Conservation (phyloP, 2,888 invertebrate genomes). For the Calliphora vomitoria region DNA sequence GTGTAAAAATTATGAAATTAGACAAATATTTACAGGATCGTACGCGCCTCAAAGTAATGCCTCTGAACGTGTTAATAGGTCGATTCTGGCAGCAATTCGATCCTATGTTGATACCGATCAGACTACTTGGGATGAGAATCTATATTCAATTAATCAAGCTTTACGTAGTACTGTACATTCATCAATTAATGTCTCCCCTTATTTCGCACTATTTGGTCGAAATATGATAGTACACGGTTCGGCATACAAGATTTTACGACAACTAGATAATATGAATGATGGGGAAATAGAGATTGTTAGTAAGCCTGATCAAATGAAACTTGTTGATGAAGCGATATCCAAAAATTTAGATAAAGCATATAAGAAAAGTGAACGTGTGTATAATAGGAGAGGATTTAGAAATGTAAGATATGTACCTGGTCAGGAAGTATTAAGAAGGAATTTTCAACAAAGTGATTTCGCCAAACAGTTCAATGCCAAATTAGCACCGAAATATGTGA, state of each 20-base stretch:
- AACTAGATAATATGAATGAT: neutral
- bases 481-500: neutral
- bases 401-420: neutral
- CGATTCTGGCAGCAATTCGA: neutral
- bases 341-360: neutral
- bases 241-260: neutral
- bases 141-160: neutral
- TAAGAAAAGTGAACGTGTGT: neutral
- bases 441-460: conserved; percentile 1
- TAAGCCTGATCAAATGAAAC: neutral
- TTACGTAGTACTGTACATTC: neutral
- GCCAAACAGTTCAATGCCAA: neutral
- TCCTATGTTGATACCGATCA: neutral
- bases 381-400: neutral
- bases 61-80: neutral
- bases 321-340: neutral
- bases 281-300: neutral
- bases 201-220: neutral
- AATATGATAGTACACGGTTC: neutral
- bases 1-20: neutral
- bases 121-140: neutral
- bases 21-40: neutral
- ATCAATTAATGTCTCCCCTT: neutral
- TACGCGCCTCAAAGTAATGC: neutral
- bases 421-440: neutral